Evolutionary conservation across 1,140 invertebrate species (phyloP), one percentile per base, ranked within the genome.

Genomic region (Heliothis subflexa): DNA sequence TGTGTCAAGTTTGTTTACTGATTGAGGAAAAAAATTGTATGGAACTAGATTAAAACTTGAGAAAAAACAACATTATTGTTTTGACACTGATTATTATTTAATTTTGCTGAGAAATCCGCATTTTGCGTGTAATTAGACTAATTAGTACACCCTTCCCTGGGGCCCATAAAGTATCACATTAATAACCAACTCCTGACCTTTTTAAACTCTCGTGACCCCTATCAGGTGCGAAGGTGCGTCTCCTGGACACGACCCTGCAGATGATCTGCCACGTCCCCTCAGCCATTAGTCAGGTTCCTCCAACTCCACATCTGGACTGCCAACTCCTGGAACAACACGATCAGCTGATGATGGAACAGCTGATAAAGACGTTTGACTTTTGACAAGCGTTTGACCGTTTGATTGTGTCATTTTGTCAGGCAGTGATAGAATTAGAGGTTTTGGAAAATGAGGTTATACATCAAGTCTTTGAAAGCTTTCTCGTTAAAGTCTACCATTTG

Each of bases 201-300:
- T n/a, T 75, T 25, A 75, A 45, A 33, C 13, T 47, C 52, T 16
- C 47, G 10, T 64, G 16, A 40, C 88, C 14, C 78, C 88, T 86
- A 13, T 87, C 85, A 16, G 85, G 76, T 18, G 83, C 59, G 75
- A 85, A 88, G 45, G 80, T 79, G 52, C 78, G 71, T 70, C 78
- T 88, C 72, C 91, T 82, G 11, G 64, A 75, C 72, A 89, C 70
- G 49, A 68, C 71, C 55, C 52, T 78, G 76, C 84, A 79, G 50
- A 92, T 68, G 78, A 71, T 70, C 45, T 71, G 61, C 84, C 83
- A 85, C 68, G 49, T 88, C 80, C 82, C 82, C 25, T 70, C 73
- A 70, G 83, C 81, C 85, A 88, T 85, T 81, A 49, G 55, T 85
- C 74, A 80, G 50, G 57, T 16, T 2, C 57, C 45, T 59, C 16